A percentile compares a stretch with the other conserved stretches of the same genome.
Evolutionary conservation across 2,888 invertebrate species (phyloP).

Genomic region (Platycnemis pennipes): DNA sequence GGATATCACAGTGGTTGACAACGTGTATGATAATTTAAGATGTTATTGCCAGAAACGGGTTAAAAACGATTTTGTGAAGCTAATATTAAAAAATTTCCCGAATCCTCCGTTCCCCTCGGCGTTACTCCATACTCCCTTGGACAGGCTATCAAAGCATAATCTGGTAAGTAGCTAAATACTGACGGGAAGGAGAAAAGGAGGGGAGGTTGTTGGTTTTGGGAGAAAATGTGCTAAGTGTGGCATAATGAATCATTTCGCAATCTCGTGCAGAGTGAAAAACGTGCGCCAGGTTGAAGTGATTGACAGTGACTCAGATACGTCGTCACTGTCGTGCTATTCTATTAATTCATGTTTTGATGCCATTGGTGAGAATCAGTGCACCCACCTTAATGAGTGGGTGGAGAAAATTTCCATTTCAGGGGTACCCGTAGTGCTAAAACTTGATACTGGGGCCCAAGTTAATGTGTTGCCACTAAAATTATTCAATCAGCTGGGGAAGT

Average conservation of each 20-base stretch:
- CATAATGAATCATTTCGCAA: background rate
- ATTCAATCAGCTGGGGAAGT: background rate
- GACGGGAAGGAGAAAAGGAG: too few species aligned
- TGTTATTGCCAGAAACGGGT: too few species aligned
- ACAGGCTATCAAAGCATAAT: too few species aligned
- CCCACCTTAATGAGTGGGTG: background rate
- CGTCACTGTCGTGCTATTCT: background rate
- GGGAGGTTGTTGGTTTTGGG: too few species aligned
- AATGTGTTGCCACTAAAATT: background rate
- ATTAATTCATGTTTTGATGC: background rate
- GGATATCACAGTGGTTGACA: too few species aligned
- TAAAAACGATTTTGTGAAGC: too few species aligned
- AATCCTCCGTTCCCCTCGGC: too few species aligned
- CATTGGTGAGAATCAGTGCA: background rate
- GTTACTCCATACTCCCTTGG: too few species aligned
- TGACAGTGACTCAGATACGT: background rate
- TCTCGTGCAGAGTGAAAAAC: background rate
- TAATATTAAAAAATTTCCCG: too few species aligned
- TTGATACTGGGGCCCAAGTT: background rate
- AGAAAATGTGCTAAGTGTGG: background rate
- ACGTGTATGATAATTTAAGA: too few species aligned
- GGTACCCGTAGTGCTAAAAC: background rate
- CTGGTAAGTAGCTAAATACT: too few species aligned
- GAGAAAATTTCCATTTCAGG: background rate
- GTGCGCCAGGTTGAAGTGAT: background rate